phyloP scores from a whole-genome alignment of 2,113 vertebrate species.

The Siniperca chuatsi region DNA sequence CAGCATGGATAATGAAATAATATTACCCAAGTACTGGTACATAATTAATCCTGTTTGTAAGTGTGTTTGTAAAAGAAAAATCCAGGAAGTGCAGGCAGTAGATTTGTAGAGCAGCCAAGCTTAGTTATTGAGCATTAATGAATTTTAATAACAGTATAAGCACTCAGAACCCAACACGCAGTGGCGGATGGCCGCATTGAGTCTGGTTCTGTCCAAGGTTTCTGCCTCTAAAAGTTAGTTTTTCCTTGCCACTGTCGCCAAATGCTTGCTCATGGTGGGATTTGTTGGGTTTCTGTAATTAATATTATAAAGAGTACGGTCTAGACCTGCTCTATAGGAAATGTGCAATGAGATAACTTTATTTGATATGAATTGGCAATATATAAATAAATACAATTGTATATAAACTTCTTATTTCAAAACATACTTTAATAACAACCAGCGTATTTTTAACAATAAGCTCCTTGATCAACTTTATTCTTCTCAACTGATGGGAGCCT shows the following conservation, averaged over 20 bases:
- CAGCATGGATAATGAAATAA: background rate
- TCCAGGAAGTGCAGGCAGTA: background rate
- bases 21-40: background rate
- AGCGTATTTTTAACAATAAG: background rate
- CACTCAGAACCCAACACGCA: background rate
- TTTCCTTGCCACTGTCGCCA: no score
- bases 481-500: background rate
- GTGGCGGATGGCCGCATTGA: no score
- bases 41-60: background rate
- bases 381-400: no score
- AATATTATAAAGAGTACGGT: no score
- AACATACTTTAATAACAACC: slow-evolving; percentile 10
- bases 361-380: no score
- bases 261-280: no score
- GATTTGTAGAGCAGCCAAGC: background rate
- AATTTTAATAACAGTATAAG: background rate
- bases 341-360: no score
- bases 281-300: no score
- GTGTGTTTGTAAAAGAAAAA: background rate
- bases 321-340: no score
- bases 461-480: background rate
- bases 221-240: no score
- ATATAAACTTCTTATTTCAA: background rate
- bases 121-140: background rate
- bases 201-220: no score